Evolutionary conservation across 2,888 invertebrate genomes (phyloP).

Genomic region (Dicranocentrus wangi): DNA sequence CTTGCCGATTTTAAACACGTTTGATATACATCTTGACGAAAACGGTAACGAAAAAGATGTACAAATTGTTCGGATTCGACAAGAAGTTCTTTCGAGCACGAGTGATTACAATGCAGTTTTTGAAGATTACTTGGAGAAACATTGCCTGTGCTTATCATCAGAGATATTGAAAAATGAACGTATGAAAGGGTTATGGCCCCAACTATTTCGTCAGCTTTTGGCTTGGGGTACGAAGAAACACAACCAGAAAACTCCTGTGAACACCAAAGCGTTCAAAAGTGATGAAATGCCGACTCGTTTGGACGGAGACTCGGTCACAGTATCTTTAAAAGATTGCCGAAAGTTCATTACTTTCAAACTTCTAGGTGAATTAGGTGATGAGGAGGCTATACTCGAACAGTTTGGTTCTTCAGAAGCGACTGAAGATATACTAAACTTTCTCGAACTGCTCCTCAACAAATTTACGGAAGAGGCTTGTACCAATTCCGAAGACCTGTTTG

Average conservation of each 20-base stretch:
- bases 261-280: conserved; percentile 33
- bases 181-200: conserved; percentile 35
- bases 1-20: conserved; percentile 37
- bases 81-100: conserved; percentile 18
- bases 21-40: conserved; percentile 31
- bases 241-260: neutral
- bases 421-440: conserved; percentile 60
- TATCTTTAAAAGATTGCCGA: conserved; percentile 27
- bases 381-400: conserved; percentile 66
- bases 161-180: conserved; percentile 43
- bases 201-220: conserved; percentile 48
- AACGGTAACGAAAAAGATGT: conserved; percentile 17
- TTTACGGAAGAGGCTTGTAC: conserved; percentile 48
- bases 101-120: conserved; percentile 47
- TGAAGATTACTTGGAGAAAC: conserved; percentile 31
- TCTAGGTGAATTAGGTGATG: conserved; percentile 63
- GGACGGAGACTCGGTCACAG: conserved; percentile 28
- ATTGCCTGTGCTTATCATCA: conserved; percentile 24
- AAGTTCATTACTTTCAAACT: conserved; percentile 67
- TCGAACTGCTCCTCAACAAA: conserved; percentile 67
- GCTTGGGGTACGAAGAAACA: conserved; percentile 49
- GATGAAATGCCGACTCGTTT: conserved; percentile 46
- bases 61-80: conserved; percentile 19
- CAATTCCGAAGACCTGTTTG: conserved; percentile 49
- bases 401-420: conserved; percentile 54